Evolutionary conservation across 2,113 vertebrate genomes (phyloP), one percentile per base, ranked within the genome.

Genomic region (Nothobranchius kuhntae): DNA sequence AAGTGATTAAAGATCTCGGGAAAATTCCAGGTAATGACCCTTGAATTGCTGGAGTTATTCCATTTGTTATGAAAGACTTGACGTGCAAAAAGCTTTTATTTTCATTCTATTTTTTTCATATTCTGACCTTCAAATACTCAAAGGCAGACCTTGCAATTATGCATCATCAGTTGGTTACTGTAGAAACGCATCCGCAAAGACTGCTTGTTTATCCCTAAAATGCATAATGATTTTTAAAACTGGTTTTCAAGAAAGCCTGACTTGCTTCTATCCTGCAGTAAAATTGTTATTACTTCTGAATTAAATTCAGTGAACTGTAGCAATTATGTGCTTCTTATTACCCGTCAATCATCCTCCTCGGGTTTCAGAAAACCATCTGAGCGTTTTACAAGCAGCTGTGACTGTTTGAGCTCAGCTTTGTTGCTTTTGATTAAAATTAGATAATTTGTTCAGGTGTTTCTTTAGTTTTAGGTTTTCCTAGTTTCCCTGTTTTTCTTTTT

Each of bases 141-240:
- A 57, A 42, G 9, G 12, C 55, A 57, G 38, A 15, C 26, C 30
- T 55, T 55, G 13, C 13, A 47, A 64, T 45, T 30, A 42, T 63
- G 53, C 36, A 17, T 53, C n/a, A 52, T 63, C 14, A 58, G 56
- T 58, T 64, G 30, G 53, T 63, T 46, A 38, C 65, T 30, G 24
- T 4, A 12, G 53, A 17, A 52, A 64, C n/a, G 44, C 11, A 9
- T 61, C n/a, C 14, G 17, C 55, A 10, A 14, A 58, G 15, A 6
- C 15, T 58, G 38, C 38, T 44, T 58, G n/a, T 21, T 17, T 44
- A 21, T 17, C n/a, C 38, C 36, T 9, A 3, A 57, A 46, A 60
- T 26, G 5, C 13, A 15, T 30, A 15, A 11, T 9, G 17, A 42
- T 45, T 59, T 30, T 45, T 14, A 44, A 59, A 59, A 13, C 17